Evolutionary conservation across 53 echinoderm and acorn worm species (phyloP).

Genomic region (Echinometra lucunter): DNA sequence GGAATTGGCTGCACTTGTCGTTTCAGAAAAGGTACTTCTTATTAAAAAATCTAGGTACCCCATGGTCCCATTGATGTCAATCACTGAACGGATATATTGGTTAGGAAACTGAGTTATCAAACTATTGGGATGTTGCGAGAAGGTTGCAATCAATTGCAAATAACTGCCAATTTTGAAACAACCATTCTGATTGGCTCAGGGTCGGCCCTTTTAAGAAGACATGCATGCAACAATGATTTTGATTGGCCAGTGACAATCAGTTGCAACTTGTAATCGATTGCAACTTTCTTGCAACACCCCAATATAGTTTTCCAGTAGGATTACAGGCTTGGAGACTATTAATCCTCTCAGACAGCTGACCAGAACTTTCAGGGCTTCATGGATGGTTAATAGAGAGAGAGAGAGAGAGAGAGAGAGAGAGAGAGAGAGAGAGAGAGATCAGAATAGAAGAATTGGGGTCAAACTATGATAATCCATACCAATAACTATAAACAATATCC

Average conservation of each 20-base stretch:
- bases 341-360: slow-evolving; percentile 36
- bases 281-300: no score
- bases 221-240: no score
- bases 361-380: slow-evolving; percentile 33
- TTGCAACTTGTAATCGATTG: no score
- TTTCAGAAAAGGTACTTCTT: not conserved
- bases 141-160: no score
- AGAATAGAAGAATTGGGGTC: slow-evolving; percentile 2
- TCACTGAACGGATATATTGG: not conserved
- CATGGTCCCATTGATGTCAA: not conserved
- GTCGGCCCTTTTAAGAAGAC: no score
- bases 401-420: no score
- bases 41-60: not conserved
- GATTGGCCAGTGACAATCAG: no score
- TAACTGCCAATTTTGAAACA: no score
- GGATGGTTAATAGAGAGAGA: slow-evolving; percentile 40
- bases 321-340: not conserved
- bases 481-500: slow-evolving; percentile 30
- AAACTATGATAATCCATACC: slow-evolving; percentile 17
- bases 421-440: not conserved
- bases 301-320: not conserved
- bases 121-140: no score
- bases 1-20: not conserved
- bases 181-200: no score
- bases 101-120: not conserved